Percentiles rank a stretch among this genome's conserved stretches.
These are phyloP conservation scores for Chrysaora quinquecirrha DNA, from an alignment of 30 jellyfish, hydroid and myxozoan species.

Conservation along the genomic window DNA sequence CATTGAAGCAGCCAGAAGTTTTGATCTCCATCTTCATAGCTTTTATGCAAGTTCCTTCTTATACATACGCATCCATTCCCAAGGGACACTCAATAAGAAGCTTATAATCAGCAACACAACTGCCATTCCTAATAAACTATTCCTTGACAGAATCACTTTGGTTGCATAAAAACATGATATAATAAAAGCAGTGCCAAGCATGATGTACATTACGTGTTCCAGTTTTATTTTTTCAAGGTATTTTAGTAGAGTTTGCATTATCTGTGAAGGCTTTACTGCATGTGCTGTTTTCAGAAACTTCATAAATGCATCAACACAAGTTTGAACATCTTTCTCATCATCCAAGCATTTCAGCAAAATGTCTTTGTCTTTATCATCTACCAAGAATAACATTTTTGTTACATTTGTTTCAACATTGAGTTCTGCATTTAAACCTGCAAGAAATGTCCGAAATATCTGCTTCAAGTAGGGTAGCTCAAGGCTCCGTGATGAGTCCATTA, in stretches of 20 bases:
- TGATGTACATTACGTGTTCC: background rate
- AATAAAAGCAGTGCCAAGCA: background rate
- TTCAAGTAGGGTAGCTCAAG: constrained; percentile 39
- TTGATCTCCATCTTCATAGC: constrained; percentile 26
- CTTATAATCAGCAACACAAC: constrained; percentile 2
- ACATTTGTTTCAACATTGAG: background rate
- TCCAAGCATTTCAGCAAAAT: constrained; percentile 6
- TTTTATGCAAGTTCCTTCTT: constrained; percentile 60
- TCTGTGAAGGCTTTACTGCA: background rate
- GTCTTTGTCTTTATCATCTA: background rate
- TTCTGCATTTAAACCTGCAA: background rate
- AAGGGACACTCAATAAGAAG: constrained; percentile 72
- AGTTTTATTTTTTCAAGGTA: constrained; percentile 16
- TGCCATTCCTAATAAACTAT: constrained; percentile 12
- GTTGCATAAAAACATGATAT: background rate
- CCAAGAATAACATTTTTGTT: background rate
- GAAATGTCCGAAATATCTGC: constrained; percentile 23
- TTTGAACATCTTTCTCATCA: constrained; percentile 10
- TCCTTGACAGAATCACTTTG: constrained; percentile 1
- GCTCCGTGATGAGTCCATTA: constrained; percentile 7
- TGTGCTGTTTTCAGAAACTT: constrained; percentile 5
- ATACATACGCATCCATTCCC: constrained; percentile 93
- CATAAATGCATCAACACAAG: constrained; percentile 8
- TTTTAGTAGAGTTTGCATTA: background rate
- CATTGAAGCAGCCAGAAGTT: constrained; percentile 51